phyloP scores from a whole-genome alignment of 2,888 invertebrate species.

The Ischnus inquisitorius region DNA sequence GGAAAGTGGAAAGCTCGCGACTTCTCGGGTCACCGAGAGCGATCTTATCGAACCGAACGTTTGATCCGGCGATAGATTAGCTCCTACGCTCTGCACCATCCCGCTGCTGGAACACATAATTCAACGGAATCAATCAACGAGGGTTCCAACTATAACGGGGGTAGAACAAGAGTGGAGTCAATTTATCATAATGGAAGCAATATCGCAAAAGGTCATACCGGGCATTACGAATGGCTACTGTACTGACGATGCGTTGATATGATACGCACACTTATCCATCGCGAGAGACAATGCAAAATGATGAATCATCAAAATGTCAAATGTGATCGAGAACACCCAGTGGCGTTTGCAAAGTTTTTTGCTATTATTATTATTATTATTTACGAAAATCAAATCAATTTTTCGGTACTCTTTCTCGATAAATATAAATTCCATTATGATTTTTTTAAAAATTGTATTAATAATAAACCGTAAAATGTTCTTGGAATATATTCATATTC shows the following conservation, averaged over 20 bases:
- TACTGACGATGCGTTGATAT: not conserved
- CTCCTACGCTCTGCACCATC: conserved; percentile 89
- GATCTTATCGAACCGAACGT: conserved; percentile 92
- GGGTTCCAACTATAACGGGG: conserved; percentile 1
- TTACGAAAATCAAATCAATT: too few relatives aligned
- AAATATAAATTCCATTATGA: not conserved
- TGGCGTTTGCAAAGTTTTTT: not conserved
- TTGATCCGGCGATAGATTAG: conserved; percentile 91
- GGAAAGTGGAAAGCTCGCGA: conserved; percentile 92
- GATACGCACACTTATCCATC: not conserved
- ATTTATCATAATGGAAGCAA: conserved; percentile 23
- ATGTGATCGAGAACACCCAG: not conserved
- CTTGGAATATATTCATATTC: not conserved
- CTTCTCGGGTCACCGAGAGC: conserved; percentile 90
- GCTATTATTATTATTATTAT: not conserved
- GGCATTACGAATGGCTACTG: not conserved
- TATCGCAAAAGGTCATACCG: conserved; percentile 35
- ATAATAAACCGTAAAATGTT: not conserved
- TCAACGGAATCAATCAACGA: conserved; percentile 56
- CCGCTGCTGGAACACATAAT: conserved; percentile 86
- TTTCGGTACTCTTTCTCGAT: too few relatives aligned
- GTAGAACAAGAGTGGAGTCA: not conserved
- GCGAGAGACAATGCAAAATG: conserved; percentile 1
- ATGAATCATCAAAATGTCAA: not conserved
- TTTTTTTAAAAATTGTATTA: not conserved